phyloP scores from a whole-genome alignment of 2,888 invertebrate species.

The Oscheius sp. region DNA sequence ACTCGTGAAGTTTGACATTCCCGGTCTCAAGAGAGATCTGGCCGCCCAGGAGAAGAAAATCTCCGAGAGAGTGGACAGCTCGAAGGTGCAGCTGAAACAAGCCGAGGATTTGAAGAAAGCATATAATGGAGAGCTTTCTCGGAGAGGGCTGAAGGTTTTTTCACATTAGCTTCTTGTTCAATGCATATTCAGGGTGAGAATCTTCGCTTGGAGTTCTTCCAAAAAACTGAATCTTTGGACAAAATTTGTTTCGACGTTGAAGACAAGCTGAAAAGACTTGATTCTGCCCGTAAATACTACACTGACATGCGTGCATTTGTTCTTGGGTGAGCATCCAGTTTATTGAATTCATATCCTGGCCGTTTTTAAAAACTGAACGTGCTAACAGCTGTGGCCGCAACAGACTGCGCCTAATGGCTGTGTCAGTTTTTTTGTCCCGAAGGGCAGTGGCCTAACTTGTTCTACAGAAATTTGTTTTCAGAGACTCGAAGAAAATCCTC shows the following conservation, averaged over 20 bases:
- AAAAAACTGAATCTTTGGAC: constrained; percentile 23
- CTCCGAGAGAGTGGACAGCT: constrained; percentile 6
- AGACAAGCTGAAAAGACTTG: not conserved
- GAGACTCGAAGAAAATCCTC: not conserved
- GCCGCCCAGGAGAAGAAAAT: constrained; percentile 23
- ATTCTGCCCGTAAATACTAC: constrained; percentile 16
- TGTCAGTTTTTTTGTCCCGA: no score
- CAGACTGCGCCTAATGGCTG: no score
- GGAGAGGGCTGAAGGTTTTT: constrained; percentile 20
- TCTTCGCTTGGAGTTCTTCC: constrained; percentile 24
- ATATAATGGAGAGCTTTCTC: not conserved
- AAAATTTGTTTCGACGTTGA: not conserved
- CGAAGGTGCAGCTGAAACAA: constrained; percentile 12
- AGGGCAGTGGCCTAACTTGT: no score
- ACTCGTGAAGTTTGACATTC: constrained; percentile 93
- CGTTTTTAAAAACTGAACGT: no score
- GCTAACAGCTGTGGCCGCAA: no score
- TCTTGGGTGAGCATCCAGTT: not conserved
- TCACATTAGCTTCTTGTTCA: not conserved
- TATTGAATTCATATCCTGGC: not conserved
- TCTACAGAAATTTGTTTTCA: not conserved
- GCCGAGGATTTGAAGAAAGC: constrained; percentile 7
- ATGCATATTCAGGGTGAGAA: constrained; percentile 3
- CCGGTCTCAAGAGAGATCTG: constrained; percentile 82
- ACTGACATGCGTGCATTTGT: constrained; percentile 11